phyloP scores from a whole-genome alignment of 2,797 vertebrate genomes.

The Anas flavirostris region DNA sequence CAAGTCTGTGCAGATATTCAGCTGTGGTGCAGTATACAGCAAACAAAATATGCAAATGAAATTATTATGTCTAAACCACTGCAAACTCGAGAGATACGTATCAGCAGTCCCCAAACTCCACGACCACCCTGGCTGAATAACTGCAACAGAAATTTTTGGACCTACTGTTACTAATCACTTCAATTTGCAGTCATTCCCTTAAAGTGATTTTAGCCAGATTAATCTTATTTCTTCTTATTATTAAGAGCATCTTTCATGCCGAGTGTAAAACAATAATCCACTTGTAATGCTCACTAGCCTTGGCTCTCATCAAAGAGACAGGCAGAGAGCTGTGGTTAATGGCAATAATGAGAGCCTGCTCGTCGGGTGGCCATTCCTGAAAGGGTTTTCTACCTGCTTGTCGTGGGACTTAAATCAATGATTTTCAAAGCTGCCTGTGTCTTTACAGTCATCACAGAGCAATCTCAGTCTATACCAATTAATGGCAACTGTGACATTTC shows the following conservation, averaged over 20 bases:
- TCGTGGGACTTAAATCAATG: not conserved
- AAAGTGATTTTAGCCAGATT: constrained; percentile 55
- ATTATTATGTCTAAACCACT: not conserved
- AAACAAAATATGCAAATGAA: not conserved
- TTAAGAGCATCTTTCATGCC: constrained; percentile 19
- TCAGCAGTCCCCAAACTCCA: not conserved
- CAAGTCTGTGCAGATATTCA: not conserved
- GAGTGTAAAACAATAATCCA: constrained; percentile 21
- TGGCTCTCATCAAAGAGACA: not conserved
- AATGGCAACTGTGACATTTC: not conserved
- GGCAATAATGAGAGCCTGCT: not conserved
- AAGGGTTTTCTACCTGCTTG: not conserved
- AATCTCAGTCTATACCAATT: not conserved
- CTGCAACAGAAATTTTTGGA: not conserved
- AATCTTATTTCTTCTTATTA: constrained; percentile 51
- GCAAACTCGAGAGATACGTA: not conserved
- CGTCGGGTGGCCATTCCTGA: not conserved
- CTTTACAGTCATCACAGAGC: not conserved
- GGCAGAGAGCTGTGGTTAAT: not conserved
- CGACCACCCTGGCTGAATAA: not conserved
- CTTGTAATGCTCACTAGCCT: constrained; percentile 24
- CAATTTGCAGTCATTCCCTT: not conserved
- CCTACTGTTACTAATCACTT: not conserved
- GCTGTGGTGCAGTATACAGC: not conserved
- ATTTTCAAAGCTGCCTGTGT: not conserved